Conservation (phyloP, 1,140 invertebrate species). For the Polypedilum pembai region DNA sequence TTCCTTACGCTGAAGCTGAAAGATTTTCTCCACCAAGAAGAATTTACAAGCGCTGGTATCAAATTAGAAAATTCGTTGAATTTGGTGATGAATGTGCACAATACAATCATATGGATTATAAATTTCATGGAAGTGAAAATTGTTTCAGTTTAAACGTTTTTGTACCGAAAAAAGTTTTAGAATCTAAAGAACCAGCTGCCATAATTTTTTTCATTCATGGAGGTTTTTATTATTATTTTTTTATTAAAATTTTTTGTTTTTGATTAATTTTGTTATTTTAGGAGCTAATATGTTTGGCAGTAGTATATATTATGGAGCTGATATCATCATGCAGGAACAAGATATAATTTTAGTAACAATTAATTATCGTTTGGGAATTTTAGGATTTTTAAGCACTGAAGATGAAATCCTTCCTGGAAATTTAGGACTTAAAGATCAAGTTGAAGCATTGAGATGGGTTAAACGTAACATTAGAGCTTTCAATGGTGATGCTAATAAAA, state of each 20-base stretch:
- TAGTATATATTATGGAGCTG: constrained; percentile 30
- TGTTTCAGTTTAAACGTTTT: constrained; percentile 54
- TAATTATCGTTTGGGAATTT: background rate
- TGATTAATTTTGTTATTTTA: background rate
- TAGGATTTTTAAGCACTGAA: constrained; percentile 49
- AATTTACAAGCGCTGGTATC: background rate
- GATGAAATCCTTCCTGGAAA: constrained; percentile 51
- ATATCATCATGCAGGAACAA: constrained; percentile 34
- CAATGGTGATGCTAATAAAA: constrained; percentile 48
- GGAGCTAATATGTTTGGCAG: constrained; percentile 45
- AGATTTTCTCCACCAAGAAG: constrained; percentile 34
- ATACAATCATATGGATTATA: constrained; percentile 27
- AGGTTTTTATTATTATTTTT: constrained; percentile 29
- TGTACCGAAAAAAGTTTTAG: constrained; percentile 38
- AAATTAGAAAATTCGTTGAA: constrained; percentile 21
- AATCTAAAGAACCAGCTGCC: constrained; percentile 24
- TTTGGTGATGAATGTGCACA: constrained; percentile 29
- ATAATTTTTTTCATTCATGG: constrained; percentile 41
- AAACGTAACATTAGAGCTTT: constrained; percentile 48
- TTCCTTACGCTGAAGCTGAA: constrained; percentile 40
- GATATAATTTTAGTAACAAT: constrained; percentile 36
- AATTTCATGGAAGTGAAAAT: constrained; percentile 46
- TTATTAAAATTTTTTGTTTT: background rate
- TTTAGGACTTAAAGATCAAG: constrained; percentile 54
- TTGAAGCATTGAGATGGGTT: constrained; percentile 52